phyloP scores from a whole-genome alignment of 2,888 invertebrate genomes.

The Eugnorisma glareosa region DNA sequence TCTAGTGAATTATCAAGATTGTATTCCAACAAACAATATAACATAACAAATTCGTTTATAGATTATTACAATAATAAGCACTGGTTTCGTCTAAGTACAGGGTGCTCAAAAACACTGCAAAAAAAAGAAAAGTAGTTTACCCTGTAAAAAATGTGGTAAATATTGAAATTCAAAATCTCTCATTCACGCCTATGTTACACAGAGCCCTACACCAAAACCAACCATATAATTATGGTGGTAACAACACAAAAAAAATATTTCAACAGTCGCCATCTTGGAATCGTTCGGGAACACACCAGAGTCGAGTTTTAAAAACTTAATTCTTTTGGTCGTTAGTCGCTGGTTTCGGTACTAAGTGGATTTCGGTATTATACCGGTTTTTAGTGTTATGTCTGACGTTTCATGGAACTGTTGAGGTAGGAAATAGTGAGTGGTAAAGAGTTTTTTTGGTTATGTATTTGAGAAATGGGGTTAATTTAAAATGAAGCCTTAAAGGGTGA shows the following conservation, averaged over 20 bases:
- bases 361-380: constrained; percentile 43
- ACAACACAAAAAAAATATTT: constrained; percentile 67
- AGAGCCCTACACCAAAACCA: constrained; percentile 47
- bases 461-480: constrained; percentile 9
- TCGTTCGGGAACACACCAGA: constrained; percentile 65
- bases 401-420: constrained; percentile 37
- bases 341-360: constrained; percentile 53
- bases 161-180: constrained; percentile 5
- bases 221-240: constrained; percentile 67
- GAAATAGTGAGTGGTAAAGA: background rate
- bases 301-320: constrained; percentile 82
- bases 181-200: constrained; percentile 24
- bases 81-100: background rate
- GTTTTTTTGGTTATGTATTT: constrained; percentile 10
- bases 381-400: constrained; percentile 44
- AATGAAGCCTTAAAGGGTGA: background rate
- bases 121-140: background rate
- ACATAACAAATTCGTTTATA: background rate
- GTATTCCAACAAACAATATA: no score
- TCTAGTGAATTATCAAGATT: background rate
- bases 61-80: background rate
- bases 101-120: background rate
- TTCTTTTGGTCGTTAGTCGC: constrained; percentile 77
- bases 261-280: constrained; percentile 71
- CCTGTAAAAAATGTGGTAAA: background rate